These are phyloP conservation scores for Bursaphelenchus okinawaensis DNA, from an alignment of 2,888 invertebrate species.

Conservation along the genomic window DNA sequence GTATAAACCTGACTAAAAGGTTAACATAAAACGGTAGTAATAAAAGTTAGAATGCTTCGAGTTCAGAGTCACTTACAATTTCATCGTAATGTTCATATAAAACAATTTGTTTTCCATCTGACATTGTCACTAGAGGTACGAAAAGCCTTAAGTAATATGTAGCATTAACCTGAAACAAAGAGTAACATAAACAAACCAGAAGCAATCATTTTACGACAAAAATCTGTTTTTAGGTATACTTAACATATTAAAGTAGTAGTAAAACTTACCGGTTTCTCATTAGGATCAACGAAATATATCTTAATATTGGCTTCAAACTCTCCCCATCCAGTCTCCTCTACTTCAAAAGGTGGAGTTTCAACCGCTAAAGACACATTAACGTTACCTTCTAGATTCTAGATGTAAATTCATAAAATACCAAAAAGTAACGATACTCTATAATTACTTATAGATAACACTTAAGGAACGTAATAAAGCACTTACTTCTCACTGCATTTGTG, in stretches of 20 bases:
- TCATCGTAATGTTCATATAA: constrained; percentile 50
- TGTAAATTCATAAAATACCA: too few species aligned
- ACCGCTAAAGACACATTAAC: constrained; percentile 65
- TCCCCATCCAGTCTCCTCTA: constrained; percentile 98
- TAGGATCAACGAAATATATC: constrained; percentile 91
- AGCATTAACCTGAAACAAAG: constrained; percentile 33
- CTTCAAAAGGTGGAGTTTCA: constrained; percentile 89
- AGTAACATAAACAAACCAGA: neutral
- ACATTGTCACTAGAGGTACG: constrained; percentile 34
- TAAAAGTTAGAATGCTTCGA: too few species aligned
- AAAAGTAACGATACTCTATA: too few species aligned
- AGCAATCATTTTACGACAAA: too few species aligned
- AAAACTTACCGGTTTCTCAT: constrained; percentile 78
- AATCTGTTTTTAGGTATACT: neutral
- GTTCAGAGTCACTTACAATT: constrained; percentile 33
- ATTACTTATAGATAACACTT: too few species aligned
- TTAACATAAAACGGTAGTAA: too few species aligned
- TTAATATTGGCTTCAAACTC: constrained; percentile 98
- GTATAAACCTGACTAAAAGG: too few species aligned
- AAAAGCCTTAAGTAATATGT: constrained; percentile 48
- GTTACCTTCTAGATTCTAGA: neutral
- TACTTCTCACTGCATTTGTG: constrained; percentile 73
- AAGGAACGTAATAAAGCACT: constrained; percentile 6
- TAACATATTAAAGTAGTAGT: neutral
- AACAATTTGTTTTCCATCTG: constrained; percentile 34